A percentile compares a stretch with the other conserved stretches of the same genome.
phyloP scores from a whole-genome alignment of 2,888 invertebrate genomes.

The Leptinotarsa rubiginosa region DNA sequence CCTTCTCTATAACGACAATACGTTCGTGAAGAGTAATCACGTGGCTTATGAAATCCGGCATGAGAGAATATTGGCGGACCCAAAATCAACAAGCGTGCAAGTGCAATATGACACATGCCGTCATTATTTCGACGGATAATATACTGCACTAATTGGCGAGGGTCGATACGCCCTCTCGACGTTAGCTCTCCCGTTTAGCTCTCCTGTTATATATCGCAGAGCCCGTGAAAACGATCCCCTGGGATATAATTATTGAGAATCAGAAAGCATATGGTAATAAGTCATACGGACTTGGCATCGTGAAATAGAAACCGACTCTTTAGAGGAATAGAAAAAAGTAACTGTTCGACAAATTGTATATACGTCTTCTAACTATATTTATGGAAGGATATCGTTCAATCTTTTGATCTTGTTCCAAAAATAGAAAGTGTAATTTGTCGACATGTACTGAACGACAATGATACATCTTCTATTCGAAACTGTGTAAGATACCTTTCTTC shows the following conservation, averaged over 20 bases:
- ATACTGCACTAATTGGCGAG: conserved; percentile 64
- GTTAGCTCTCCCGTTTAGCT: conserved; percentile 47
- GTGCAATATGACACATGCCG: conserved; percentile 66
- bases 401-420: too few species aligned
- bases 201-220: conserved; percentile 51
- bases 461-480: too few species aligned
- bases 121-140: conserved; percentile 65
- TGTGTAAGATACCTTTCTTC: too few species aligned
- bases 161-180: conserved; percentile 51
- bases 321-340: too few species aligned
- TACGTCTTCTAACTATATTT: too few species aligned
- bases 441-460: too few species aligned
- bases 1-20: conserved; percentile 30
- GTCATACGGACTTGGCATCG: conserved; percentile 49
- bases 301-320: conserved; percentile 32
- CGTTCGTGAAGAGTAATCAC: conserved; percentile 42
- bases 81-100: conserved; percentile 63
- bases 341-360: background rate
- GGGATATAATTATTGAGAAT: conserved; percentile 61
- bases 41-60: conserved; percentile 39
- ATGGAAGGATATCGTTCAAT: too few species aligned
- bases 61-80: conserved; percentile 46
- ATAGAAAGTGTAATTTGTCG: too few species aligned
- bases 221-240: conserved; percentile 58
- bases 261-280: conserved; percentile 61